Percentiles rank a stretch among this genome's conserved stretches.
phyloP scores from a whole-genome alignment of 2,113 vertebrate genomes.

The Oreochromis niloticus region DNA sequence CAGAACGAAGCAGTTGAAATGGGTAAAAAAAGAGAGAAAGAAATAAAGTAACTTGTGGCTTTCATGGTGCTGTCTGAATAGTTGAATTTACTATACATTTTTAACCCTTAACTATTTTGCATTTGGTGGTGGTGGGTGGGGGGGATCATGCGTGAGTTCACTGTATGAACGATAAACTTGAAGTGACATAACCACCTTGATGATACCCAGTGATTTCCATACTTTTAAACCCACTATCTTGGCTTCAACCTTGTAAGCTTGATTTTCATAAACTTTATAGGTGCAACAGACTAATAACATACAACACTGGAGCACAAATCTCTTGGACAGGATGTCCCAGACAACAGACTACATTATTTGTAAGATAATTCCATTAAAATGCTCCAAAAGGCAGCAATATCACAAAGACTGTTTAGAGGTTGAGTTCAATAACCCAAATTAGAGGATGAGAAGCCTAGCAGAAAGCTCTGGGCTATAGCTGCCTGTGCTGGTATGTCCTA shows the following conservation, averaged over 20 bases:
- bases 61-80: not conserved
- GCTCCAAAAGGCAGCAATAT: not conserved
- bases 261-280: not conserved
- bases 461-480: not conserved
- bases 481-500: not conserved
- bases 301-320: not conserved
- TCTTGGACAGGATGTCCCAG: not conserved
- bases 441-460: not conserved
- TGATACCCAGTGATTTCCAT: not conserved
- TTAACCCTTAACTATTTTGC: not conserved
- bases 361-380: not conserved
- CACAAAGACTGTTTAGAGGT: not conserved
- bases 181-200: not conserved
- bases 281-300: not conserved
- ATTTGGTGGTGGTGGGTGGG: not conserved
- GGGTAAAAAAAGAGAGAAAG: not conserved
- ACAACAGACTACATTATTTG: not conserved
- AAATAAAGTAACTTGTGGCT: not conserved
- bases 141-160: not conserved
- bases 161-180: not conserved
- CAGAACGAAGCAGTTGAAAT: not conserved
- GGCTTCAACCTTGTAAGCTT: not conserved
- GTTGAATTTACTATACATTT: not conserved
- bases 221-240: not conserved
- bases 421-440: not conserved